Evolutionary conservation across 2,888 invertebrate genomes (phyloP), one percentile per base, ranked within the genome.

Genomic region (Trissoscelio sp.): DNA sequence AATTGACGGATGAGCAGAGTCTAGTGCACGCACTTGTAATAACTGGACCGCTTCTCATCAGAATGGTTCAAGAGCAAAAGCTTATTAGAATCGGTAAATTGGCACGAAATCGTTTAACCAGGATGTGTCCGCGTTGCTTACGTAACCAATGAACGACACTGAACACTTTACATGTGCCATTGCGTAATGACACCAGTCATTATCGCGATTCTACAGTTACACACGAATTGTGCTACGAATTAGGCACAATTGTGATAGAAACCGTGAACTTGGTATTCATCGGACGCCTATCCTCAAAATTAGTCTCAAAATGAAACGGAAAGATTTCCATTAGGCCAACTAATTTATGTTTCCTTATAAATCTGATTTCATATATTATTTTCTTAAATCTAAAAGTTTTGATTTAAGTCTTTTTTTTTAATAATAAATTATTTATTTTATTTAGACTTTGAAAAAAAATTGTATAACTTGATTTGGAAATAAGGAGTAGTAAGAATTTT

Each of bases 31-130:
- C 74, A 74, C 58, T 69, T 70, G 74, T 37, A 67, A 72, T 72
- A 51, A 67, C 73, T 75, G 22, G 42, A 44, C 12, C 57, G 55
- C 18, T 34, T 74, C 58, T 77, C 73, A 78, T 82, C 73, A 67
- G 42, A 73, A 83, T 84, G 84, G 85, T 87, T 88, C 85, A 84
- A 86, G 85, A 85, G 83, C 79, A 82, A 77, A 83, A 82, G 85
- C 85, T 84, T 83, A 74, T 88, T 89, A 87, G 87, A 85, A 86
- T 83, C 86, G 84, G 87, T 83, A 86, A 89, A 89, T 88, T 89
- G 88, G 86, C 85, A 87, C 87, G 85, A 88, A 88, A 89, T 87
- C 88, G 86, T 88, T 89, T 89, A 89, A 89, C 86, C 87, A 88
- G 89, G 89, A 89, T 89, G 88, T 89, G 86, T 86, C 87, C 86